phyloP scores from a whole-genome alignment of 2,113 vertebrate species.

The Climacteris rufus region DNA sequence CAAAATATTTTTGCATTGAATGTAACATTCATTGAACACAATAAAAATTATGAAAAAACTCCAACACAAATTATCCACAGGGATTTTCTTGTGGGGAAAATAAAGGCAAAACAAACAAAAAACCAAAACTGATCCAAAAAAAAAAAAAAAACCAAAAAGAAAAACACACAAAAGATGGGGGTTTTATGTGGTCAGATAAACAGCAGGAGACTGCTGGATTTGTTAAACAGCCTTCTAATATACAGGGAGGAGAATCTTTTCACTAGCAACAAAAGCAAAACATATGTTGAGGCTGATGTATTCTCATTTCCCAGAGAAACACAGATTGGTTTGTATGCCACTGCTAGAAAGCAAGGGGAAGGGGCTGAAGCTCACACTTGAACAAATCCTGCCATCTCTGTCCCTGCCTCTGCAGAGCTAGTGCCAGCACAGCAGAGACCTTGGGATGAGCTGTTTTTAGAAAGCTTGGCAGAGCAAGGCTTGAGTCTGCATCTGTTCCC shows the following conservation, averaged over 20 bases:
- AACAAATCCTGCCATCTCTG: not conserved
- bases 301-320: not conserved
- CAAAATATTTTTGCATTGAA: not conserved
- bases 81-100: not conserved
- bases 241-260: not conserved
- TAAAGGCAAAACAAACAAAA: not conserved
- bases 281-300: not conserved
- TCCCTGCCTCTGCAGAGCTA: not conserved
- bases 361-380: not conserved
- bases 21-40: not conserved
- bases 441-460: constrained; percentile 7
- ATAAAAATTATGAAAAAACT: not conserved
- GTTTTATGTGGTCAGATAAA: not conserved
- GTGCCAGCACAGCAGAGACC: not conserved
- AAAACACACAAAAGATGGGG: not conserved
- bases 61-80: not conserved
- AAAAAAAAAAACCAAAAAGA: not conserved
- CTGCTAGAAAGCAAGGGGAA: not conserved
- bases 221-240: not conserved
- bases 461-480: not conserved
- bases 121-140: not conserved
- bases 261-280: not conserved
- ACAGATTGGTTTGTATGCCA: not conserved
- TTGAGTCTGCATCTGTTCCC: not conserved
- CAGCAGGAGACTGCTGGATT: not conserved